phyloP scores from a whole-genome alignment of 2,797 vertebrate genomes.

The Gambusia yucatana region DNA sequence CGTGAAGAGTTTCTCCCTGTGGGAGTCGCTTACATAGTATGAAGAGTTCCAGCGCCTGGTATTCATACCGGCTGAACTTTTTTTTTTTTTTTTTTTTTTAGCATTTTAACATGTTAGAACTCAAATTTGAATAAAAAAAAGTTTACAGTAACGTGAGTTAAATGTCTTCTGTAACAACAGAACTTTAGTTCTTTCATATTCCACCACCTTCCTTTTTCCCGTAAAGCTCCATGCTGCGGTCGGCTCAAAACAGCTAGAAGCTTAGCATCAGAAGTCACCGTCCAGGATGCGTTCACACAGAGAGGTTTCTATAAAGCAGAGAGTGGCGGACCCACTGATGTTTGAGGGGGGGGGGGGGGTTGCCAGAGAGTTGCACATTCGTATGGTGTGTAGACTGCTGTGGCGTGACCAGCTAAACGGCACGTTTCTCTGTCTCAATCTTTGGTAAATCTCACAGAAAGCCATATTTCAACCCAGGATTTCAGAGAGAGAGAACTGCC shows the following conservation, averaged over 20 bases:
- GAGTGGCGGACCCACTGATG: no score
- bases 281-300: no score
- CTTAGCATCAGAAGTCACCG: neutral
- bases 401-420: neutral
- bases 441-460: neutral
- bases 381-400: neutral
- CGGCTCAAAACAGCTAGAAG: neutral
- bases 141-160: neutral
- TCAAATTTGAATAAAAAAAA: neutral
- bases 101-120: neutral
- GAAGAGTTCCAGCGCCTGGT: neutral
- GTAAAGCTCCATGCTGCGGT: no score
- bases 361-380: neutral
- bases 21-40: neutral
- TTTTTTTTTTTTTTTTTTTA: no score
- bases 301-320: no score
- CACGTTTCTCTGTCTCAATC: neutral
- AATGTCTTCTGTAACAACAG: neutral
- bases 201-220: no score
- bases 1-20: slow-evolving; percentile 7
- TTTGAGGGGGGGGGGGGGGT: no score
- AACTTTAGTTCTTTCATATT: neutral
- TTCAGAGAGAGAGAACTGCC: neutral
- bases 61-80: neutral
- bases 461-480: neutral